Conservation (phyloP, 2,113 vertebrate species). For the Triplophysa dalaica region DNA sequence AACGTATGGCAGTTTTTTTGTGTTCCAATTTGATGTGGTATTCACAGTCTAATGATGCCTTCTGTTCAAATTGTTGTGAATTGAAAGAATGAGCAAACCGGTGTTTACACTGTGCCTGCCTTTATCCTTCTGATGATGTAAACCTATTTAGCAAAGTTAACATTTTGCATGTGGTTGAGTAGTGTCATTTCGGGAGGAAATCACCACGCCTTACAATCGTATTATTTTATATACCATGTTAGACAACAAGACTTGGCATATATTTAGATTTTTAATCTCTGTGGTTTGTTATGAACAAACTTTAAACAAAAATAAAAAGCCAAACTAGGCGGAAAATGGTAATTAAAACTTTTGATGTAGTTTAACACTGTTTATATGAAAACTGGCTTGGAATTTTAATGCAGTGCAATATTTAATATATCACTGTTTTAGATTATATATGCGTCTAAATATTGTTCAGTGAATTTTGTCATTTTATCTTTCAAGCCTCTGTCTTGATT, state of each 20-base stretch:
- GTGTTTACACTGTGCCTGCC: constrained; percentile 70
- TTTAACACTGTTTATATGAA: constrained; percentile 26
- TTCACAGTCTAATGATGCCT: constrained; percentile 30
- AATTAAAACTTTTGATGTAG: neutral
- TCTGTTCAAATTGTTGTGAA: constrained; percentile 31
- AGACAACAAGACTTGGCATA: neutral
- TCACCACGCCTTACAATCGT: constrained; percentile 11
- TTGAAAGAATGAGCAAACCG: constrained; percentile 27
- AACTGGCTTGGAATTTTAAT: constrained; percentile 35
- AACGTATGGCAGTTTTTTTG: neutral
- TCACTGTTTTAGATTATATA: constrained; percentile 27
- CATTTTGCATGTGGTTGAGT: constrained; percentile 1
- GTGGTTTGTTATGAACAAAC: neutral
- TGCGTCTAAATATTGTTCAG: constrained; percentile 33
- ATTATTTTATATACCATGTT: neutral
- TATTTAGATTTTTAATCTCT: neutral
- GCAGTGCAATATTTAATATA: constrained; percentile 11
- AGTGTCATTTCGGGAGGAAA: constrained; percentile 19
- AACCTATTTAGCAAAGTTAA: constrained; percentile 25
- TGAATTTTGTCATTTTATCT: constrained; percentile 20
- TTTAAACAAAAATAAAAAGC: neutral
- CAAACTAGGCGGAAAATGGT: neutral
- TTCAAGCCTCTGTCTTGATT: neutral
- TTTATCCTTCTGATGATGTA: constrained; percentile 62
- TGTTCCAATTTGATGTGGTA: constrained; percentile 17